Evolutionary conservation across 2,797 vertebrate species (phyloP).

Genomic region (Sebastes elongatus): DNA sequence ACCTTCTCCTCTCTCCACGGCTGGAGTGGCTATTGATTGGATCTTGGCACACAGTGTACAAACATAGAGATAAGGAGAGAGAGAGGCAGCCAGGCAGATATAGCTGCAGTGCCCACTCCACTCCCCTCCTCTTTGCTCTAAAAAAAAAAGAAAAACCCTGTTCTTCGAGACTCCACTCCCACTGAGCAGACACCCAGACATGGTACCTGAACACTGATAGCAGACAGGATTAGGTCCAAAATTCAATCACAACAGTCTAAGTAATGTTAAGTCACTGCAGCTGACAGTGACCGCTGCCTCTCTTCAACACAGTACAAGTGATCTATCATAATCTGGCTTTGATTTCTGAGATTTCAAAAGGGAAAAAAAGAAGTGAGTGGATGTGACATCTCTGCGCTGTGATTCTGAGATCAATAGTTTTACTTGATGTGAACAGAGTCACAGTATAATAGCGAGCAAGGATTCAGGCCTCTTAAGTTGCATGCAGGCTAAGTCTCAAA

Average conservation of each 20-base stretch:
- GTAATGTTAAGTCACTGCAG: slow-evolving; percentile 72
- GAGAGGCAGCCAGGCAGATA: slow-evolving; percentile 71
- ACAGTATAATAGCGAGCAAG: background rate
- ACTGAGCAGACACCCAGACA: slow-evolving; percentile 79
- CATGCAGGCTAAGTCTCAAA: slow-evolving; percentile 8
- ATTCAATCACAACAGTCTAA: slow-evolving; percentile 75
- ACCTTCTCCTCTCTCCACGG: slow-evolving; percentile 85
- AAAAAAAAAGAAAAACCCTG: slow-evolving; percentile 26
- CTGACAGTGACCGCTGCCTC: slow-evolving; percentile 55
- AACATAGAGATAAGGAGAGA: slow-evolving; percentile 82
- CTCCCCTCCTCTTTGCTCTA: slow-evolving; percentile 57
- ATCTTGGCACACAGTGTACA: slow-evolving; percentile 87
- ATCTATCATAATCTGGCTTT: slow-evolving; percentile 64
- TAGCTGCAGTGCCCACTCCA: slow-evolving; percentile 74
- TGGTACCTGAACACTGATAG: slow-evolving; percentile 76
- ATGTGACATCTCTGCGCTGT: slow-evolving; percentile 37
- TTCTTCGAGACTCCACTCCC: slow-evolving; percentile 65
- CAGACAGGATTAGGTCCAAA: slow-evolving; percentile 74
- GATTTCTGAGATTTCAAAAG: slow-evolving; percentile 59
- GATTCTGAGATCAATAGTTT: slow-evolving; percentile 49
- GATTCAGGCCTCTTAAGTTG: slow-evolving; percentile 4
- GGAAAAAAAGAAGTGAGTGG: slow-evolving; percentile 21
- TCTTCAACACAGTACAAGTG: slow-evolving; percentile 47
- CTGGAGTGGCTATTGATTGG: slow-evolving; percentile 86
- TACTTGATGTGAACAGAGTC: slow-evolving; percentile 29